Evolutionary conservation across 1,140 invertebrate genomes (phyloP).

Genomic region (Drosophila auraria): DNA sequence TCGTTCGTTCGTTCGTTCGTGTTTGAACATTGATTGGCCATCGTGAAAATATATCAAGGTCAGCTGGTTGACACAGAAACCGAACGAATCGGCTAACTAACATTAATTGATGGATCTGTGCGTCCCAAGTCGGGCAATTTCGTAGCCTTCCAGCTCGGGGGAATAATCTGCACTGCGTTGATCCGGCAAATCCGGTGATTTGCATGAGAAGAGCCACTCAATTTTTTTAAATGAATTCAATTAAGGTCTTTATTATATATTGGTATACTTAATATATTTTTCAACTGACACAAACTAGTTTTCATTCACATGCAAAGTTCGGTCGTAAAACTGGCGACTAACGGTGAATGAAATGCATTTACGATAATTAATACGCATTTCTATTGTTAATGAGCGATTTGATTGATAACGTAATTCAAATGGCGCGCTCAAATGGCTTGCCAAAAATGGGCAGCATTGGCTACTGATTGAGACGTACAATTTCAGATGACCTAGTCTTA

Average conservation of each 20-base stretch:
- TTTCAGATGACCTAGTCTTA: no score
- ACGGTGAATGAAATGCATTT: conserved; percentile 55
- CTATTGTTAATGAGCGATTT: conserved; percentile 33
- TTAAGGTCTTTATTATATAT: conserved; percentile 27
- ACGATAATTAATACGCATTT: conserved; percentile 3
- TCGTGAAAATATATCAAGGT: conserved; percentile 81
- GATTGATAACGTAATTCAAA: conserved; percentile 27
- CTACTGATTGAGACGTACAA: background rate
- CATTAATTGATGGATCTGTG: conserved; percentile 79
- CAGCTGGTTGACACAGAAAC: conserved; percentile 74
- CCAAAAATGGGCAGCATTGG: background rate
- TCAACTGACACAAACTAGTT: conserved; percentile 25
- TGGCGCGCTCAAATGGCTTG: background rate
- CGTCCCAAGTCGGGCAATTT: conserved; percentile 49
- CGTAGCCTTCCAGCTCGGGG: conserved; percentile 17
- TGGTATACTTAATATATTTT: conserved; percentile 40
- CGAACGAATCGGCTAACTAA: conserved; percentile 77
- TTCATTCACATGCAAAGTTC: conserved; percentile 54
- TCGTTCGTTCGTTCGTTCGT: conserved; percentile 31
- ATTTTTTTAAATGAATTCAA: conserved; percentile 39
- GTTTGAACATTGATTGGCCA: conserved; percentile 62
- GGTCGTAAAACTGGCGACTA: conserved; percentile 17
- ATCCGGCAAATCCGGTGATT: conserved; percentile 33
- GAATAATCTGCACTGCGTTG: conserved; percentile 39
- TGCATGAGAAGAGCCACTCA: conserved; percentile 40